Base-by-base conservation (phyloP, 2,797 vertebrate genomes). In the Lerista edwardsae region DNA sequence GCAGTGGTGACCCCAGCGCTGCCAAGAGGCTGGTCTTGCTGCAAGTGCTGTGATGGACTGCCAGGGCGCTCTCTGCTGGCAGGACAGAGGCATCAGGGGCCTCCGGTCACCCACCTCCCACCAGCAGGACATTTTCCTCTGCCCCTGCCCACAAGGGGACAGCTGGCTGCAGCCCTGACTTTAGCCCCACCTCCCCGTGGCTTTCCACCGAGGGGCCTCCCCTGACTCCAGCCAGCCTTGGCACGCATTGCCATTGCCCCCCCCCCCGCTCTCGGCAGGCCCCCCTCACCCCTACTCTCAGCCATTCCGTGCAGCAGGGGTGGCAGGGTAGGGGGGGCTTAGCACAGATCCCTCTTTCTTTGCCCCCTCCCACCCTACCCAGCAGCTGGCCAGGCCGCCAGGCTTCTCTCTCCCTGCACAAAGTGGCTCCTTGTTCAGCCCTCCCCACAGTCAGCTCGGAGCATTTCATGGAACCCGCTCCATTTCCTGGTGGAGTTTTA, bases 381-480 rank as follows among this genome's bases (percentile, higher is more conserved):
- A 34, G 34, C 2, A 61, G 76, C 7, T 57, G 73, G 12, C 55
- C 81, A 92, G 92, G 79, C 91, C 25, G 88, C 34, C 34, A 10
- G 84, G 85, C 82, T n/a, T 86, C 82, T 86, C 34, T 86, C 82
- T 86, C 0, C 36, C 83, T 2, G 67, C 91, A 96, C 96, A 96
- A 96, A 91, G 95, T 76, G 0, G 41, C 87, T 95, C 96, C 96
- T 96, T 96, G 96, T 96, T 96, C 87, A 0, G 72, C 86, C 29
- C 0, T 90, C 89, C 85, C 86, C 19, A 90, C 82, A 80, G 90
- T 6, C 82, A 83, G 91, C 89, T 69, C 3, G 82, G 82, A 88
- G 88, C 94, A 94, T 92, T 94, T 94, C 93, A 93, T 95, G 92
- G 94, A 95, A 95, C 94, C 90, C 92, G 96, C 94, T 94, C 95